These are phyloP conservation scores for Columbina picui DNA, from an alignment of 2,113 vertebrate species.

Conservation along the genomic window DNA sequence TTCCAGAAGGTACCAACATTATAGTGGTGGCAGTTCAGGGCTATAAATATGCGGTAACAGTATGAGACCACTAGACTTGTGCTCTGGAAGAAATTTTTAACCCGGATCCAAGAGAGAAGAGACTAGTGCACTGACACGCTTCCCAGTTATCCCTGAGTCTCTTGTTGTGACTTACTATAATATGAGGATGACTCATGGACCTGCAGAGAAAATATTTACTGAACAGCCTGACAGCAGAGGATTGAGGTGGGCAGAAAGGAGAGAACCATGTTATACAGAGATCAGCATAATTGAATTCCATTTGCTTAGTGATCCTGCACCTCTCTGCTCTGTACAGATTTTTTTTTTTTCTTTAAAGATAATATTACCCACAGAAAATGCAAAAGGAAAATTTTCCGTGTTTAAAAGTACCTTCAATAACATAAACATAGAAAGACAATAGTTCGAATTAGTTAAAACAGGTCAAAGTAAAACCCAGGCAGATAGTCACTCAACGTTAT, in stretches of 20 bases:
- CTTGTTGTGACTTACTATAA: background rate
- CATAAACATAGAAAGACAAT: background rate
- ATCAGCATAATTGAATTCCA: background rate
- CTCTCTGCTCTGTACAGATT: background rate
- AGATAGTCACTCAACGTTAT: background rate
- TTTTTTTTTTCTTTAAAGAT: background rate
- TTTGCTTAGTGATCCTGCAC: constrained; percentile 25
- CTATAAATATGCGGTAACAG: background rate
- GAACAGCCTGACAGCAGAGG: background rate
- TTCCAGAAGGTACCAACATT: background rate
- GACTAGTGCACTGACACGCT: background rate
- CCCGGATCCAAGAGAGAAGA: background rate
- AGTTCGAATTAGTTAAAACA: background rate
- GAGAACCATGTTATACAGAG: background rate
- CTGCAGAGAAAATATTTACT: constrained; percentile 49
- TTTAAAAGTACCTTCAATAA: background rate
- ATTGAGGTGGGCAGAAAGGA: constrained; percentile 37
- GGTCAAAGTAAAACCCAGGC: background rate
- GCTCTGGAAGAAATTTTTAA: background rate
- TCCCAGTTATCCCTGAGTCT: background rate
- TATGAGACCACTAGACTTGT: background rate
- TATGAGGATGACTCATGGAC: background rate
- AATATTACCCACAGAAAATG: background rate
- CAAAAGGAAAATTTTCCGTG: background rate
- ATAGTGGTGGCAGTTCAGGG: background rate